Evolutionary conservation across 2,113 vertebrate species (phyloP), one percentile per base, ranked within the genome.

Genomic region (Scortum barcoo): DNA sequence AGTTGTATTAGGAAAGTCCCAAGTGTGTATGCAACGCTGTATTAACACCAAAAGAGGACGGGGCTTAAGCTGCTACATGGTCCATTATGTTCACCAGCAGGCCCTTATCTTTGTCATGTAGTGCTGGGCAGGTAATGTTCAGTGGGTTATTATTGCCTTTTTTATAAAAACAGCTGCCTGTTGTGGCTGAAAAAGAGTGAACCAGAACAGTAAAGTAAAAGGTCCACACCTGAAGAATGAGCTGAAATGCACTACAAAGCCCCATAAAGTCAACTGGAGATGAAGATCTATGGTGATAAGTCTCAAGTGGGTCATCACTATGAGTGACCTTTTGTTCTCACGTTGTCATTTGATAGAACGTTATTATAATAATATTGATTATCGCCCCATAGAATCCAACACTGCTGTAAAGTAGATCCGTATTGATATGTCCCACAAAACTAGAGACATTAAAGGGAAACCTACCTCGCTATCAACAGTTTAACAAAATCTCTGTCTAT

Each of bases 1-100:
- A 67, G 51, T n/a, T 48, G 50, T 10, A 54, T 65, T 14, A 51
- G 42, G 46, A 19, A 71, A 70, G 51, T 75, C 50, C 40, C 24
- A 51, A 26, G 16, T 62, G 30, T 63, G n/a, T 75, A 26, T 51
- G 46, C 58, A 63, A 28, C 0, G 2, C 46, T 75, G 4, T 24
- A 74, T 38, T 36, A 51, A 50, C 72, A 74, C n/a, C n/a, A n/a
- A n/a, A n/a, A n/a, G n/a, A n/a, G n/a, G n/a, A n/a, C n/a, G n/a
- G n/a, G n/a, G n/a, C 24, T 42, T 11, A 12, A 24, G 22, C 30
- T 10, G 30, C 51, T 57, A 19, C 24, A 72, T 26, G 14, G n/a
- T 57, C 36, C 13, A 24, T 22, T 38, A 7, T 58, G 40, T 66
- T n/a, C 36, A 36, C 2, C 46, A 51, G 48, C 66, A 36, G 2